Evolutionary conservation across 2,888 invertebrate species (phyloP), one percentile per base, ranked within the genome.

Genomic region (Epistrophella euchroma): DNA sequence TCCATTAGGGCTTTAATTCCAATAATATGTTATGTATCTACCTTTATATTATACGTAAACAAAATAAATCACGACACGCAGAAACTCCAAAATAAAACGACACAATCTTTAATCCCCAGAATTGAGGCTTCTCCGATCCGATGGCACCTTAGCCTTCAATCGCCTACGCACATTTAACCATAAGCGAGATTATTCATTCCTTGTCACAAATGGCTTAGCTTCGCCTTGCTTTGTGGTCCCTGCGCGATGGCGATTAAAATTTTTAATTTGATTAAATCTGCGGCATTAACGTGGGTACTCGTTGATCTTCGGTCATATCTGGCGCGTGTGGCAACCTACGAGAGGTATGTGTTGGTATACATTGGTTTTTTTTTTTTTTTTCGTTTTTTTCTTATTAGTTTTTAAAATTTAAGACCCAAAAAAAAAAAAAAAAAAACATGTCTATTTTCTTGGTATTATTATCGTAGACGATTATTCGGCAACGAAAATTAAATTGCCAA

Each of bases 221-320:
- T 58, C 2, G 56, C 15, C 11, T 17, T n/a, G 35, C 19, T 47
- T 56, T 19, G 35, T 56, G 19, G 32, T 56, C 37, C 22, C 19
- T 60, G 15, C 9, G 37, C 15, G 37, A 60, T 60, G 37, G 15
- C 60, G 60, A 60, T 60, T 60, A 40, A 37, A 37, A 37, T 9
- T 60, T 60, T 60, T 37, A 60, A 60, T 60, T 60, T 40, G 37
- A 60, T 37, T 40, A 60, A 37, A 60, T 60, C 60, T 40, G 37
- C 37, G 15, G 60, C 37, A 60, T n/a, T 37, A 60, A 60, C 60
- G 37, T 60, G 22, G 37, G 22, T 60, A 35, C 56, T 32, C 32
- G 19, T 40, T 60, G 60, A 22, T 37, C 22, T 60, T 37, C 22
- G 37, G 15, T 40, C 37, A 60, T 60, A 22, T 10, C 37, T 15